Conservation (phyloP, 2,888 invertebrate species). For the Melinaea marsaeus region DNA sequence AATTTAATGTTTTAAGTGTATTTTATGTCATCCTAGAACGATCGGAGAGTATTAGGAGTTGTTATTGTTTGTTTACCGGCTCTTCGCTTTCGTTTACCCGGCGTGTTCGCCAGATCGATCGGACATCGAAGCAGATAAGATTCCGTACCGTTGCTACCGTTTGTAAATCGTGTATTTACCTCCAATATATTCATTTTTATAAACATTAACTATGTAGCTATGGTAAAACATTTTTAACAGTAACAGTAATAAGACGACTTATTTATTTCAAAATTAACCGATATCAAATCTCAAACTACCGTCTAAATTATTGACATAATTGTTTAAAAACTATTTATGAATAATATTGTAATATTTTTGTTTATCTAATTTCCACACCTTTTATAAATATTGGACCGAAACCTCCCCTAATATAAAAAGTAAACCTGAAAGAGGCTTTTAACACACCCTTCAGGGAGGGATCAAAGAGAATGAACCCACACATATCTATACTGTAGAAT, state of each 20-base stretch:
- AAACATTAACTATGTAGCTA: neutral
- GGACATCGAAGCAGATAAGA: conserved; percentile 42
- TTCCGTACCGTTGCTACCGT: conserved; percentile 17
- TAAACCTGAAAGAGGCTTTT: conserved; percentile 22
- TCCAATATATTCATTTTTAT: neutral
- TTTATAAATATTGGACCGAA: conserved; percentile 12
- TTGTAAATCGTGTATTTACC: conserved; percentile 16
- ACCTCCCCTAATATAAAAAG: conserved; percentile 22
- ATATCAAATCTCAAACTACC: neutral
- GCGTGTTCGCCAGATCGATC: conserved; percentile 51
- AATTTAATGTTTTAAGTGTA: conserved; percentile 44
- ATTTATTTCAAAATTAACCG: neutral
- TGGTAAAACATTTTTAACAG: neutral
- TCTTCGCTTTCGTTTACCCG: conserved; percentile 38
- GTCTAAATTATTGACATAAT: neutral
- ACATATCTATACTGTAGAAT: conserved; percentile 13
- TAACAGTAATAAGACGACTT: neutral
- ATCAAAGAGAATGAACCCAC: conserved; percentile 23
- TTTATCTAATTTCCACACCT: conserved; percentile 1
- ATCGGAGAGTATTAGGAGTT: conserved; percentile 33
- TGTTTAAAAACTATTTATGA: neutral
- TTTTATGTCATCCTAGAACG: conserved; percentile 40
- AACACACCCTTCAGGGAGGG: conserved; percentile 21
- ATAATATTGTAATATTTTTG: neutral
- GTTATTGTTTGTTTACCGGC: conserved; percentile 49